Percentiles rank a stretch among this genome's conserved stretches.
These are phyloP conservation scores for Nothobranchius furzeri DNA, from an alignment of 2,113 vertebrate species.

Conservation along the genomic window DNA sequence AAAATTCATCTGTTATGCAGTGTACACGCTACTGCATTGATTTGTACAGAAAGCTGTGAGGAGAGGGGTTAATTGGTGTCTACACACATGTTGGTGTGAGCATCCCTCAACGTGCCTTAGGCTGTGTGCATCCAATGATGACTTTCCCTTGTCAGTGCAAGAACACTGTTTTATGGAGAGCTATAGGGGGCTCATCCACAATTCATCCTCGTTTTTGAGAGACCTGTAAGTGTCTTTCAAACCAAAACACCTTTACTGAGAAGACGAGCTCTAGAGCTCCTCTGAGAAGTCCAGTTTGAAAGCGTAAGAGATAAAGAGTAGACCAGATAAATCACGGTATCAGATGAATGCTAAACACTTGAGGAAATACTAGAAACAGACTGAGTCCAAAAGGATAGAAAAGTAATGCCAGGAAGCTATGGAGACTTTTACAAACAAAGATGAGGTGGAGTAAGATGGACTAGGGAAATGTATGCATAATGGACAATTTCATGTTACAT, in stretches of 20 bases:
- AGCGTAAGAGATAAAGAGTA: not conserved
- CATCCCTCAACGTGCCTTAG: slow-evolving; percentile 45
- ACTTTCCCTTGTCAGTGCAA: slow-evolving; percentile 10
- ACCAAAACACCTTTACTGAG: slow-evolving; percentile 11
- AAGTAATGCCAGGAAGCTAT: slow-evolving; percentile 9
- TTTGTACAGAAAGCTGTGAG: slow-evolving; percentile 34
- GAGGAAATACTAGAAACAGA: not conserved
- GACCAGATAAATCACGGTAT: not conserved
- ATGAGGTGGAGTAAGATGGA: slow-evolving; percentile 19
- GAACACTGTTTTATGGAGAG: not conserved
- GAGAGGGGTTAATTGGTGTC: slow-evolving; percentile 52
- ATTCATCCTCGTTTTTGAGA: slow-evolving; percentile 54
- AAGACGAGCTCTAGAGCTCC: too few relatives aligned
- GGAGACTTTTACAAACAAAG: slow-evolving; percentile 8
- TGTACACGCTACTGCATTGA: slow-evolving; percentile 32
- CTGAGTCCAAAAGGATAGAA: not conserved
- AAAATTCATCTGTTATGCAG: slow-evolving; percentile 62
- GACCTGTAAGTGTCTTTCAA: slow-evolving; percentile 11
- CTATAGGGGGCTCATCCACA: slow-evolving; percentile 56
- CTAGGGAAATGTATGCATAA: slow-evolving; percentile 28
- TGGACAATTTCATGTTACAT: slow-evolving; percentile 52
- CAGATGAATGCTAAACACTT: slow-evolving; percentile 10
- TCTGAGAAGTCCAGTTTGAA: too few relatives aligned
- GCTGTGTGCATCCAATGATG: slow-evolving; percentile 44
- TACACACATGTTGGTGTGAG: slow-evolving; percentile 30